These are phyloP conservation scores for Toxostoma redivivum DNA, from an alignment of 2,113 vertebrate genomes.

Conservation along the genomic window DNA sequence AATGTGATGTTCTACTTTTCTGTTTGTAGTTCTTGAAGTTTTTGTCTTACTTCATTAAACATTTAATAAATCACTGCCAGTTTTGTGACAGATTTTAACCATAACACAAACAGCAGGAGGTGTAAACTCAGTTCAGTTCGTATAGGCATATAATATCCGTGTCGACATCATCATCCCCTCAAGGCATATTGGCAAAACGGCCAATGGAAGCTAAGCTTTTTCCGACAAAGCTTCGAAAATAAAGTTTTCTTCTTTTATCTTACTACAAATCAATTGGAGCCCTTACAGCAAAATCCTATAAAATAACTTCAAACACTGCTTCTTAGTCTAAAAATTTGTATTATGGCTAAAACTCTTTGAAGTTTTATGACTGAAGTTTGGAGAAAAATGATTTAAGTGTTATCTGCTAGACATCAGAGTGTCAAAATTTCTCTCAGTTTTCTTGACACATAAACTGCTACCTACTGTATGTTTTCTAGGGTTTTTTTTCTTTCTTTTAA, in stretches of 20 bases:
- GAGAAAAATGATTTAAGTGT: constrained; percentile 99
- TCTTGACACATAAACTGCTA: constrained; percentile 96
- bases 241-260: constrained; percentile 99
- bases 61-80: constrained; percentile 99
- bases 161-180: constrained; percentile 88
- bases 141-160: constrained; percentile 93
- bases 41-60: constrained; percentile 95
- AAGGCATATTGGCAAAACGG: constrained; percentile 94
- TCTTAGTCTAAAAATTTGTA: constrained; percentile 99
- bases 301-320: constrained; percentile 99
- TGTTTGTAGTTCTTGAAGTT: constrained; percentile 89
- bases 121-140: constrained; percentile 90
- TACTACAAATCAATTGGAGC: constrained; percentile 99
- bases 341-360: constrained; percentile 99
- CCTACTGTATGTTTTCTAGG: constrained; percentile 82
- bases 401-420: constrained; percentile 98
- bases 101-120: constrained; percentile 95
- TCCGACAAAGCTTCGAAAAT: constrained; percentile 99
- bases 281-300: constrained; percentile 99
- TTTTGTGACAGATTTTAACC: constrained; percentile 99
- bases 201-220: constrained; percentile 99
- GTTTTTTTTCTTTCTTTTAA: constrained; percentile 82
- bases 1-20: constrained; percentile 80
- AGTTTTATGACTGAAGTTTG: constrained; percentile 98
- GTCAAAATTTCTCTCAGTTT: constrained; percentile 96